Evolutionary conservation across 1,140 invertebrate genomes (phyloP), one percentile per base, ranked within the genome.

Genomic region (Drosophila equinoxialis): DNA sequence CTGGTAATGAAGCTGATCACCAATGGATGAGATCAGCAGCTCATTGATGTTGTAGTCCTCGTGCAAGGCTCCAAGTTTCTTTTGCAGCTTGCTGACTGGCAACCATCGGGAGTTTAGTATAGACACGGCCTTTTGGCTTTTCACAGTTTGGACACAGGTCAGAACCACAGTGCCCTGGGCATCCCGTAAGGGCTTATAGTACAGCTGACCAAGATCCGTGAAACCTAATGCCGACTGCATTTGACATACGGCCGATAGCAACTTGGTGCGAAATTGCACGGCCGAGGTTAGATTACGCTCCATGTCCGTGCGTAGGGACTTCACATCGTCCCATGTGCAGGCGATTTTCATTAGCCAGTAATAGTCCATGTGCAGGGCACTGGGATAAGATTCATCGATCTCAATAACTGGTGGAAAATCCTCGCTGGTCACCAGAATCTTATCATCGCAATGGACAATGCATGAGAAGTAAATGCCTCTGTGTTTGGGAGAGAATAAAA

Each of bases 261-360:
- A 93, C 93, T 98, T 99, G 74, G 97, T 96, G 70, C 98, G 94
- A 92, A 99, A 98, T 91, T 98, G 97, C 37, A 96, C 96, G 0
- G 97, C 97, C 2, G 97, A 98, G 57, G 96, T 97, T 2, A 96
- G 95, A 90, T 97, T 97, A 85, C 98, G 97, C 91, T 99, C 98
- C 96, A 99, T 97, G 74, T 99, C 97, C 39, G 96, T 95, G 45
- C 96, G 94, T 0, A 99, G 93, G 11, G 95, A 94, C 90, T 98
- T 98, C 1, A 98, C 97, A 92, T 99, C 98, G 72, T 98, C 97
- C 98, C 98, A 99, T 0, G 96, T 97, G 91, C 97, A 98, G 0
- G 98, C 96, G 13, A 99, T 97, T 94, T 99, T 99, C 96, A 99
- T 97, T 1, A 99, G 93, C 98, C 98, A 99, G 92, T 99, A 97